Evolutionary conservation across 2,888 invertebrate species (phyloP).

Genomic region (Cataglyphis rosenhaueri): DNA sequence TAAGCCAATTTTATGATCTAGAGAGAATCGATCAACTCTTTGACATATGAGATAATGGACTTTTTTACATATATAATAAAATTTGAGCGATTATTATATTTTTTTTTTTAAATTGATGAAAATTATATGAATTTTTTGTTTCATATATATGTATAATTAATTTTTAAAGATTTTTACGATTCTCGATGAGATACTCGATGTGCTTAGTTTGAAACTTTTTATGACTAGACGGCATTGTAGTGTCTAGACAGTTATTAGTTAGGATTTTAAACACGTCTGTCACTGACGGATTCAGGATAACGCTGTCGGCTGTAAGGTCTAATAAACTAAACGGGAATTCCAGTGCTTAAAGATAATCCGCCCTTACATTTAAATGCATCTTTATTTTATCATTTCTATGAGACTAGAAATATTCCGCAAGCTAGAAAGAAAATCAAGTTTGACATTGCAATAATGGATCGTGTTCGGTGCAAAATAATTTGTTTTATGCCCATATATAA

Average conservation of each 20-base stretch:
- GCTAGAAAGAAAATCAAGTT: neutral
- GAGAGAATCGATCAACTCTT: neutral
- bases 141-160: neutral
- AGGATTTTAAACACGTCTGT: neutral
- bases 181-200: neutral
- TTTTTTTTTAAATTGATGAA: neutral
- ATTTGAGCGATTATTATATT: neutral
- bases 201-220: neutral
- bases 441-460: neutral
- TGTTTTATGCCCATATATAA: neutral
- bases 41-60: neutral
- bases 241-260: neutral
- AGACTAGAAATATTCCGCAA: neutral
- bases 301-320: neutral
- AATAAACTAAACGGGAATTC: neutral
- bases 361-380: neutral
- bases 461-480: neutral
- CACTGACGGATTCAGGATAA: neutral
- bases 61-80: neutral
- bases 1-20: neutral
- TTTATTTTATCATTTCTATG: neutral
- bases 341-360: neutral
- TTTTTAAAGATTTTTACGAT: neutral
- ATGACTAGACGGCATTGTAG: neutral
- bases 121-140: neutral